Evolutionary conservation across 2,888 invertebrate genomes (phyloP), one percentile per base, ranked within the genome.

Genomic region (Cephus rjabovi): DNA sequence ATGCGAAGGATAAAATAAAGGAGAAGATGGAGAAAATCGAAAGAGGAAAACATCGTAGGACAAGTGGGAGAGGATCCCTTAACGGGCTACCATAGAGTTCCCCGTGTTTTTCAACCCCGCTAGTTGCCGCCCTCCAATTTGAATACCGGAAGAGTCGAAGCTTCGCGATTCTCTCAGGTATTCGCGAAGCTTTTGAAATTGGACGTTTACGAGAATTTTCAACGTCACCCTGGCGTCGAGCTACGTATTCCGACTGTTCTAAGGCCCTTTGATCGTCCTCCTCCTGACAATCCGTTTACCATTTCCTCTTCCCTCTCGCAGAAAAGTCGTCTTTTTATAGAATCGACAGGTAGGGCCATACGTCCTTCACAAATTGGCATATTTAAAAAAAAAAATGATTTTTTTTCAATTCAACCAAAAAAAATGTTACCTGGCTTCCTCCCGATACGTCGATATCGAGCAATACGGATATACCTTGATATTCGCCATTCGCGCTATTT

Each of bases 1-100:
- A 34, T 23, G 11, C 56, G 35, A 30, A 74, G 70, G 37, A 68
- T 70, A 30, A 75, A n/a, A 78, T 70, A 34, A 73, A 75, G 56
- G 76, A 73, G 75, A 34, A 76, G 76, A 80, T 71, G 12, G 12
- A 35, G 3, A 73, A 74, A 30, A 56, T 9, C 23, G 56, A 9
- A 56, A 1, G 23, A 56, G 23, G 23, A 56, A 6, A 31, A 31
- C 31, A 0, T 15, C 2, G 9, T 23, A 23, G 56, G 56, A 23
- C 56, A 56, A 56, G 56, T 23, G 9, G 56, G 0, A 23, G 9
- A 56, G 56, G 56, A 56, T 23, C 23, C 56, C 56, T 9, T 56
- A 56, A 56, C 56, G 56, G 56, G 56, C 56, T 23, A 56, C 23
- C 56, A 0, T 56, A 15, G 56, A 56, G 56, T 9, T 56, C 3